These are phyloP conservation scores for Brachynemurus nebulosus DNA, from an alignment of 2,888 invertebrate genomes.

Conservation along the genomic window DNA sequence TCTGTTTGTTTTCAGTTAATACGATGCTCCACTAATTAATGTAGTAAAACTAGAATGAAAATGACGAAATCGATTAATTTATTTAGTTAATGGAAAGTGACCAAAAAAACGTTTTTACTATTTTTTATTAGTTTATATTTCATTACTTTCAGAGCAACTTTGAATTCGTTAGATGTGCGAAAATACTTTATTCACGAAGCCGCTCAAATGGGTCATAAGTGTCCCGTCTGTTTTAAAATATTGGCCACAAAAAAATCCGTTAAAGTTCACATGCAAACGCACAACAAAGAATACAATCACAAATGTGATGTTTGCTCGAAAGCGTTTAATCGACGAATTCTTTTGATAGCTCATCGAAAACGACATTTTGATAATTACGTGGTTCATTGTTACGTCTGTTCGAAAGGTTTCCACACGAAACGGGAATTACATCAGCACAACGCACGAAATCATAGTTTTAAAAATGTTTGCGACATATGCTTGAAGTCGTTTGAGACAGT, in stretches of 20 bases:
- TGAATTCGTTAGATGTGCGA: no score
- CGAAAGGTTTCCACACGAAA: conserved; percentile 8
- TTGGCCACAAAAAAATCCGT: neutral
- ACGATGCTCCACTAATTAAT: no score
- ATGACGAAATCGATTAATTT: no score
- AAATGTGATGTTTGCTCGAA: conserved; percentile 7
- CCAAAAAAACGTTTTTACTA: no score
- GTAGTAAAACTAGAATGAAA: no score
- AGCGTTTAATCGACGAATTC: neutral
- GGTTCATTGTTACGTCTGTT: conserved; percentile 5
- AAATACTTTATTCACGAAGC: no score
- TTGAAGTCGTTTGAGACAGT: conserved; percentile 25
- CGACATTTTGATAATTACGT: conserved; percentile 3
- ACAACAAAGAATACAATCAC: neutral
- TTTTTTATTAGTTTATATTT: no score
- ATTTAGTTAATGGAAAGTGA: no score
- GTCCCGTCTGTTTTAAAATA: conserved; percentile 5
- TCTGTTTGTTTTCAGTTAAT: no score
- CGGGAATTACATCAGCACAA: conserved; percentile 2
- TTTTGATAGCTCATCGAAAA: conserved; percentile 3
- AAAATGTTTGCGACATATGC: conserved; percentile 31
- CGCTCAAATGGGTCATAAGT: conserved; percentile 2
- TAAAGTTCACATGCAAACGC: conserved; percentile 3
- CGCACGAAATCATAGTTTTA: neutral
- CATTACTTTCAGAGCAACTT: neutral